Base-by-base conservation (phyloP, 2,113 vertebrate species). In the Scophthalmus maximus region DNA sequence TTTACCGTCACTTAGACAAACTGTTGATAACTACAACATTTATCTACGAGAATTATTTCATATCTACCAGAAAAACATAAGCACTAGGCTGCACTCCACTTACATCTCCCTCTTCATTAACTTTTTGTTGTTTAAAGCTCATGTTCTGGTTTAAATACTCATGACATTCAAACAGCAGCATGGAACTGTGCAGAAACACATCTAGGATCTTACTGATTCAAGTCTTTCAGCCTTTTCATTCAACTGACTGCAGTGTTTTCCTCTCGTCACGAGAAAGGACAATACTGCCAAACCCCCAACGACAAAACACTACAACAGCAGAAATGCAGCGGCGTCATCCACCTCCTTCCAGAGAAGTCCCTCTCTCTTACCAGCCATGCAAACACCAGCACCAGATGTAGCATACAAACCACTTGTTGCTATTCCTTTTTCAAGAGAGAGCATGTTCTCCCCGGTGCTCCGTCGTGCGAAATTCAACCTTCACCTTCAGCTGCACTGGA, bases 391-490 rank as follows among this genome's bases (percentile, higher is more conserved):
- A 11, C 63, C 67, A 40, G 63, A 49, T 4, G 72, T 49, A 78
- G 81, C 76, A 94, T 93, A 93, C 93, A 93, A 94, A 93, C 93
- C 92, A 86, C 80, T 85, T 32, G 76, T 44, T 29, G 76, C 34
- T 68, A 62, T 46, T 79, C 60, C 83, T 49, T 42, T 46, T 11
- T 5, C 65, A 22, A 25, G 51, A 60, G 32, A 56, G 30, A 23
- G 64, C 34, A 3, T 11, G 9, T 47, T 66, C 61, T 17, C 55
- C 44, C 8, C 55, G 46, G 49, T 6, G 67, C 22, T n/a, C 29
- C 46, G 5, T 4, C 8, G n/a, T n/a, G n/a, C n/a, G n/a, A n/a
- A n/a, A 0, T 1, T 3, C 1, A 9, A 22, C 14, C 42, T 47
- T 62, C 42, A 17, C 27, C 55, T 32, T 59, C 14, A 38, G 73